phyloP scores from a whole-genome alignment of 2,888 invertebrate species.

The Chalcosyrphus nemorum region DNA sequence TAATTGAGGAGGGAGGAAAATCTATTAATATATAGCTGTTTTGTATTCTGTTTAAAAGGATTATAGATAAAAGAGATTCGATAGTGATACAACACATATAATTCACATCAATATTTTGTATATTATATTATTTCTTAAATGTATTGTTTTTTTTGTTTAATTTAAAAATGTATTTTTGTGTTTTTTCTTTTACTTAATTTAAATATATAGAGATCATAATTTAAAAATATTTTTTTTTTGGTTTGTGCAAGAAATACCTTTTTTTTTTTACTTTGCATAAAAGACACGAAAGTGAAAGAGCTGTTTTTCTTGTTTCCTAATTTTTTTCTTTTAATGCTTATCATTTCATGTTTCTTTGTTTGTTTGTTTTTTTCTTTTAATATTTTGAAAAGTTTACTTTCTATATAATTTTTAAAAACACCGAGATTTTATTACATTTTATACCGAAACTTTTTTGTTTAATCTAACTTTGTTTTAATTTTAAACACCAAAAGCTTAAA shows the following conservation, averaged over 20 bases:
- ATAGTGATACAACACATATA: slow-evolving; percentile 74
- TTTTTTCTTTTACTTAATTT: slow-evolving; percentile 75
- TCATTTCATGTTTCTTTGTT: slow-evolving; percentile 74
- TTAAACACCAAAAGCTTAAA: slow-evolving; percentile 82
- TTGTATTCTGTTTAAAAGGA: slow-evolving; percentile 51
- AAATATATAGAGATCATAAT: slow-evolving; percentile 79
- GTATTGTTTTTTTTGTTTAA: slow-evolving; percentile 75
- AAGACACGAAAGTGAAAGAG: slow-evolving; percentile 82
- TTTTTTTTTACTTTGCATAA: slow-evolving; percentile 78
- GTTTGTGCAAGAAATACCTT: slow-evolving; percentile 72
- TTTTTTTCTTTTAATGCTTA: slow-evolving; percentile 72
- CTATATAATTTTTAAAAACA: slow-evolving; percentile 69
- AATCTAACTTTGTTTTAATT: slow-evolving; percentile 74
- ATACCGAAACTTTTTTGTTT: slow-evolving; percentile 70
- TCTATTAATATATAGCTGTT: slow-evolving; percentile 63
- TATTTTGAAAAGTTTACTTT: slow-evolving; percentile 75
- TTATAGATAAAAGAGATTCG: slow-evolving; percentile 72
- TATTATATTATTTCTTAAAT: slow-evolving; percentile 75
- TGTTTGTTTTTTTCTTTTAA: slow-evolving; percentile 63
- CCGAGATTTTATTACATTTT: slow-evolving; percentile 61
- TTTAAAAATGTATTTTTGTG: slow-evolving; percentile 66
- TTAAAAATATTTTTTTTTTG: slow-evolving; percentile 66
- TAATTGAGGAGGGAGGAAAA: slow-evolving; percentile 59
- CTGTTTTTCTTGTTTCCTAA: slow-evolving; percentile 75
- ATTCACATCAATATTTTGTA: slow-evolving; percentile 75